Evolutionary conservation across 2,113 vertebrate species (phyloP).

Genomic region (Tragelaphus buxtoni): DNA sequence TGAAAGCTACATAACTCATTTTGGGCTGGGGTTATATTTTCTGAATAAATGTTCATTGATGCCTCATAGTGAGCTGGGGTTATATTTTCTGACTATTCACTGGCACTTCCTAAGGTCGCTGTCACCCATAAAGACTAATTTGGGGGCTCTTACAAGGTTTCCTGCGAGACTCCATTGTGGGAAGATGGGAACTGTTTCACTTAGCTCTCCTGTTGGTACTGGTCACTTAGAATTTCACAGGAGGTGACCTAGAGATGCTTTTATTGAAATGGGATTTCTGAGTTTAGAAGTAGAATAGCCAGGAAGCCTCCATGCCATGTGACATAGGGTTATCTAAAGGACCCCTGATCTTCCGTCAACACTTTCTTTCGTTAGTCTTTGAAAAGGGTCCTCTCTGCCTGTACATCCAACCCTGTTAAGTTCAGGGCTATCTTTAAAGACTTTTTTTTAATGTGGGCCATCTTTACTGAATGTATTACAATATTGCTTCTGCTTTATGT

Average conservation of each 20-base stretch:
- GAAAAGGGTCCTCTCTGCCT: background rate
- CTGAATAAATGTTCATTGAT: background rate
- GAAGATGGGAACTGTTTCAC: background rate
- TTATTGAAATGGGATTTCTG: background rate
- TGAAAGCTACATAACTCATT: background rate
- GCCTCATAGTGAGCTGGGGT: background rate
- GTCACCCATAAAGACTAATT: background rate
- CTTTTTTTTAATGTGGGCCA: background rate
- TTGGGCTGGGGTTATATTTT: background rate
- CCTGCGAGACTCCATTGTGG: background rate
- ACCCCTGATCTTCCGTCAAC: background rate
- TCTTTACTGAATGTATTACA: background rate
- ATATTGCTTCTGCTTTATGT: background rate
- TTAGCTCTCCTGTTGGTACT: background rate
- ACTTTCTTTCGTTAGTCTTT: background rate
- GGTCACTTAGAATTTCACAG: background rate
- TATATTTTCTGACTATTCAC: background rate
- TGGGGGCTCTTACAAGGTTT: background rate
- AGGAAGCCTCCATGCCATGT: background rate
- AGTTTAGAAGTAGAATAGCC: background rate
- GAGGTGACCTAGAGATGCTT: background rate
- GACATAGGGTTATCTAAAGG: background rate
- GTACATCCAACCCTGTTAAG: background rate
- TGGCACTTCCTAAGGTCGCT: accelerated
- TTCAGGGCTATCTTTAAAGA: background rate